These are phyloP conservation scores for Mantis religiosa DNA, from an alignment of 2,888 invertebrate genomes.

Conservation along the genomic window DNA sequence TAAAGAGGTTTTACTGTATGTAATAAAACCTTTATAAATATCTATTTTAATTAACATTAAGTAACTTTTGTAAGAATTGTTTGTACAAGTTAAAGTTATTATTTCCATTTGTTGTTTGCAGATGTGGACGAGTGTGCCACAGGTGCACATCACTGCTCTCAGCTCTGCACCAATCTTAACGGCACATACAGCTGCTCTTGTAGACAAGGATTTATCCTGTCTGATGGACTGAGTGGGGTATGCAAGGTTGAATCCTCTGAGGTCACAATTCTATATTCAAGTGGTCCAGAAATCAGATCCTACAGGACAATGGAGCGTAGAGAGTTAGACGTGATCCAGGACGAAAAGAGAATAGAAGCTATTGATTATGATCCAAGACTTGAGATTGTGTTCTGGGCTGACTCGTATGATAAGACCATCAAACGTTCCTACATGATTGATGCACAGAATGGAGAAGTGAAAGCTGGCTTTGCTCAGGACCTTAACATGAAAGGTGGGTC, in stretches of 20 bases:
- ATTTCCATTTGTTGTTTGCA: no score
- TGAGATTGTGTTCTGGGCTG: conserved; percentile 93
- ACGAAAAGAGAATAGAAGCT: conserved; percentile 86
- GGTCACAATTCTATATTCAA: conserved; percentile 68
- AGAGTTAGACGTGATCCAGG: conserved; percentile 64
- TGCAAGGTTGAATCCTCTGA: conserved; percentile 68
- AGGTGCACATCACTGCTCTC: conserved; percentile 86
- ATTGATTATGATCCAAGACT: conserved; percentile 81
- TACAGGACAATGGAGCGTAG: conserved; percentile 56
- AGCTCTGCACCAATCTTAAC: conserved; percentile 86
- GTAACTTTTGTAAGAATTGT: no score
- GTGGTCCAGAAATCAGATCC: conserved; percentile 82
- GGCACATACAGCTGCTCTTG: conserved; percentile 88
- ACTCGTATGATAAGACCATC: conserved; percentile 84
- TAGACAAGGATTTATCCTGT: conserved; percentile 70
- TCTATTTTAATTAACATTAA: no score
- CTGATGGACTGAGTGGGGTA: conserved; percentile 75
- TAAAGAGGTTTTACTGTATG: no score
- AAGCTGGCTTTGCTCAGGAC: conserved; percentile 78
- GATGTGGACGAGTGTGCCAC: conserved; percentile 88
- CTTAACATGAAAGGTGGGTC: conserved; percentile 64
- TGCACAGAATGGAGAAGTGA: conserved; percentile 69
- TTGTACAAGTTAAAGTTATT: no score
- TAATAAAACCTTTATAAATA: no score
- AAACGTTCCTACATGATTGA: conserved; percentile 87